Percentiles rank a stretch among this genome's conserved stretches.
These are phyloP conservation scores for Amitus sp. DNA, from an alignment of 2,888 invertebrate species.

Conservation along the genomic window DNA sequence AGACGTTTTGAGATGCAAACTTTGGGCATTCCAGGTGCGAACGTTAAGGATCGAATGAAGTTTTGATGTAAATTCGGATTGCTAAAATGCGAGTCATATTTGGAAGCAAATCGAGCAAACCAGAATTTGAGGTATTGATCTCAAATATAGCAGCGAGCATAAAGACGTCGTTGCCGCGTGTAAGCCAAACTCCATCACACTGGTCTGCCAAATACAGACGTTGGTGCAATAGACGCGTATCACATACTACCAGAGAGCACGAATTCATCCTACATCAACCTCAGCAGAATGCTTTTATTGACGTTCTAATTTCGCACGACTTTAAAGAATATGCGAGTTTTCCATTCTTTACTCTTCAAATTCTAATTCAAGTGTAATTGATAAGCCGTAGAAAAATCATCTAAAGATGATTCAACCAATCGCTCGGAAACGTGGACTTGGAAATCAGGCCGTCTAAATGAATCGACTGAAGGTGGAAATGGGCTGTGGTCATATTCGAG, in stretches of 20 bases:
- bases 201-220: conserved; percentile 25
- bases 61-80: too few species aligned
- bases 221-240: conserved; percentile 15
- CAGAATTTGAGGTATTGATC: conserved; percentile 29
- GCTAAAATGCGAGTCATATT: too few species aligned
- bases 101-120: background rate
- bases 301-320: background rate
- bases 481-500: conserved; percentile 1
- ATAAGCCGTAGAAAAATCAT: too few species aligned
- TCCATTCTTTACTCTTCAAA: too few species aligned
- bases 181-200: conserved; percentile 26
- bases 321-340: too few species aligned
- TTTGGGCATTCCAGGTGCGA: too few species aligned
- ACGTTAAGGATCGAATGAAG: too few species aligned
- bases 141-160: conserved; percentile 15
- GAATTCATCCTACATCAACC: conserved; percentile 23
- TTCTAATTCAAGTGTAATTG: too few species aligned
- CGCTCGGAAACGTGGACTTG: too few species aligned
- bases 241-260: conserved; percentile 19
- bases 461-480: conserved; percentile 19
- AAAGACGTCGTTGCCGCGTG: conserved; percentile 29
- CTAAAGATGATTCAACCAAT: too few species aligned
- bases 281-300: conserved; percentile 5
- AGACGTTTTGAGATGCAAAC: too few species aligned
- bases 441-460: conserved; percentile 18